phyloP scores from a whole-genome alignment of 1,140 invertebrate species.

The Drosophila pachea region DNA sequence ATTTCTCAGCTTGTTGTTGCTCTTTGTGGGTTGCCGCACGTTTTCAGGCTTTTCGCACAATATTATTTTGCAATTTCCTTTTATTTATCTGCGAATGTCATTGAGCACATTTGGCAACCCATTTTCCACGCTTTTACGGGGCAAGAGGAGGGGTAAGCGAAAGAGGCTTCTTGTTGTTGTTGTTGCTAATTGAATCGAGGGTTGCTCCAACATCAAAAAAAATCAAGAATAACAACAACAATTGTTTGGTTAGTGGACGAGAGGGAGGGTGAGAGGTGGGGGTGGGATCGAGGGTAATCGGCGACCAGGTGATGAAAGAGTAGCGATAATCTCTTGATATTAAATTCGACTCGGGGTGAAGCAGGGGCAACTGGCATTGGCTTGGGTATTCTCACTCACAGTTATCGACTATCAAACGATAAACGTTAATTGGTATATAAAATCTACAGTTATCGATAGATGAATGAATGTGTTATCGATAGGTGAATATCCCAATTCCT shows the following conservation, averaged over 20 bases:
- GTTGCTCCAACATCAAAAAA: slow-evolving; percentile 1
- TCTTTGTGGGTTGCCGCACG: slow-evolving; percentile 11
- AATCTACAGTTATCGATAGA: no score
- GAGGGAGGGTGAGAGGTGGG: no score
- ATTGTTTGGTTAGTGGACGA: no score
- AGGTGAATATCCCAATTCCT: no score
- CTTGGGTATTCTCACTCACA: background rate
- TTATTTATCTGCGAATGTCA: slow-evolving; percentile 33
- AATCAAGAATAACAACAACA: no score
- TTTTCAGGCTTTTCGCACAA: slow-evolving; percentile 49
- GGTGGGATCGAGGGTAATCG: background rate
- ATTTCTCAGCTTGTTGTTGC: slow-evolving; percentile 17
- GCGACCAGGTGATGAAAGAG: background rate
- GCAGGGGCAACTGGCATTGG: background rate
- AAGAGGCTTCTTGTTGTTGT: slow-evolving; percentile 36
- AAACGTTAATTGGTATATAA: background rate
- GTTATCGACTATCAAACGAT: background rate
- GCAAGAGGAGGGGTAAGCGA: slow-evolving; percentile 6
- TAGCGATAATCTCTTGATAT: slow-evolving; percentile 10
- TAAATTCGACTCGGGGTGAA: background rate
- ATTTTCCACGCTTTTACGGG: slow-evolving; percentile 66
- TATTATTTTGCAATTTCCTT: slow-evolving; percentile 62
- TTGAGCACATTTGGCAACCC: slow-evolving; percentile 54
- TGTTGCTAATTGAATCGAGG: slow-evolving; percentile 8
- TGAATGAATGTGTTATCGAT: background rate